Evolutionary conservation across 2,113 vertebrate species (phyloP), one percentile per base, ranked within the genome.

Genomic region (Proteles cristata): DNA sequence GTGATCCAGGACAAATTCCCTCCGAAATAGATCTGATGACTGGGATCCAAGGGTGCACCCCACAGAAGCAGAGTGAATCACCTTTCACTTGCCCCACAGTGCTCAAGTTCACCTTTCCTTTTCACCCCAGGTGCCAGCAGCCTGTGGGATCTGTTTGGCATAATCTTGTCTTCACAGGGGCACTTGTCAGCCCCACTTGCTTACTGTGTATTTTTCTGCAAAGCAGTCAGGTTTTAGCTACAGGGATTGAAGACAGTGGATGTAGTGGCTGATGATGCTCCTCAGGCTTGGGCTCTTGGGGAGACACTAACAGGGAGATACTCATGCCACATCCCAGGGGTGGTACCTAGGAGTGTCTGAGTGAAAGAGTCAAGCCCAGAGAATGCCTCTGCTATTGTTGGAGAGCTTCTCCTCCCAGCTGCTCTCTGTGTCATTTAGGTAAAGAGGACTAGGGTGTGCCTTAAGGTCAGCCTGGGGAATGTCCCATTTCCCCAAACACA

Each of bases 401-500:
- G 88, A 76, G 77, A 94, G 73, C 77, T 45, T 73, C 88, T 94
- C 95, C 96, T 97, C 95, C 97, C 80, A 0, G 26, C 76, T 92
- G 66, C 81, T 97, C 77, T 71, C 68, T 82, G 17, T 92, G 93
- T 96, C 90, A 87, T 93, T n/a, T 86, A 89, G 61, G 77, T 93
- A 89, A 90, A 43, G 71, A 98, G 85, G 96, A 97, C 95, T 81
- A 93, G 94, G 93, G 95, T 69, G 93, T 97, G 97, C 53, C 90
- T 93, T 83, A 61, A 94, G 39, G 96, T 93, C 81, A 50, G 77
- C 73, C 88, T 68, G 53, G 90, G 81, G 93, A 96, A 96, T 83
- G 88, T 43, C 85, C 93, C 9, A 19, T 81, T 96, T 97, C 95
- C 95, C 96, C 66, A 97, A 91, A 85, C 61, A 68, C 16, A 43